These are phyloP conservation scores for Steinernema khuongi DNA, from an alignment of 1,140 invertebrate species.

Conservation along the genomic window DNA sequence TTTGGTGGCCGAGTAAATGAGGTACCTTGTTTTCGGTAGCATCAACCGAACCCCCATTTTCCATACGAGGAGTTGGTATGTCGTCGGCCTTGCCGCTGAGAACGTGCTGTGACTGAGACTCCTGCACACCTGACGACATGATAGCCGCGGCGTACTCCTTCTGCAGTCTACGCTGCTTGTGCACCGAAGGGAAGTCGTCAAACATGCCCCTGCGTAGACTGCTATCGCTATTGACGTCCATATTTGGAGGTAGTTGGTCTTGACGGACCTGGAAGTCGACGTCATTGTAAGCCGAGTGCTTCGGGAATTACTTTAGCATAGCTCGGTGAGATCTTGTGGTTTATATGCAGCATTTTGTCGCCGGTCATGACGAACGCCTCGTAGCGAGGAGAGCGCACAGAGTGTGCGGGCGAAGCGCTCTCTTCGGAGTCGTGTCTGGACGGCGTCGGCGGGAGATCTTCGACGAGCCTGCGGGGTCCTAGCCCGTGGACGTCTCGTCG, in stretches of 20 bases:
- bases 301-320: slow-evolving; percentile 51
- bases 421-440: slow-evolving; percentile 6
- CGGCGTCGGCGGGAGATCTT: slow-evolving; percentile 18
- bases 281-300: slow-evolving; percentile 9
- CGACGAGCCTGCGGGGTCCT: not conserved
- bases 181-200: slow-evolving; percentile 43
- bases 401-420: not conserved
- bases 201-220: slow-evolving; percentile 27
- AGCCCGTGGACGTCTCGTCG: not conserved
- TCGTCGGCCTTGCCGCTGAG: slow-evolving; percentile 19
- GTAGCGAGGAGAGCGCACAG: slow-evolving; percentile 63
- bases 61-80: not conserved
- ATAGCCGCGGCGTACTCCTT: slow-evolving; percentile 26
- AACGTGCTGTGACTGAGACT: slow-evolving; percentile 44
- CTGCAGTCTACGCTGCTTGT: slow-evolving; percentile 32
- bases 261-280: slow-evolving; percentile 33
- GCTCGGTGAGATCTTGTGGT: slow-evolving; percentile 64
- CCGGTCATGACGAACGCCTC: slow-evolving; percentile 97
- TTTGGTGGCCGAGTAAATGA: too few species aligned
- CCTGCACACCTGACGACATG: slow-evolving; percentile 19
- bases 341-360: slow-evolving; percentile 80
- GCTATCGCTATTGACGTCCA: slow-evolving; percentile 37
- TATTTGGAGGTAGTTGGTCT: slow-evolving; percentile 45
- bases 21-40: not conserved
- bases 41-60: slow-evolving; percentile 3